Percentiles rank a stretch among this genome's conserved stretches.
phyloP scores from a whole-genome alignment of 2,888 invertebrate genomes.

The Balanococcus diminutus region DNA sequence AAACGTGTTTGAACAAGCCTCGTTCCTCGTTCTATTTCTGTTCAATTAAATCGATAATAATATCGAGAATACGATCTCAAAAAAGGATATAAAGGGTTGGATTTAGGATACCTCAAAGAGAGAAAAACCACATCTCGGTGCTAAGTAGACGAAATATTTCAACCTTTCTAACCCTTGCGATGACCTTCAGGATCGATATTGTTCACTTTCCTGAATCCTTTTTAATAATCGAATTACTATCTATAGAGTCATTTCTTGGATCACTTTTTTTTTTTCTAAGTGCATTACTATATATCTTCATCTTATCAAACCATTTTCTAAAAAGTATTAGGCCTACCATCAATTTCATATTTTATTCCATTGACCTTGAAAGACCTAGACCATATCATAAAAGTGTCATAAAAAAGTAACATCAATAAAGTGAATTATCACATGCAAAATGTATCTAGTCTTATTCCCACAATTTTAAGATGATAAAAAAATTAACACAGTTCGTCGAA shows the following conservation, averaged over 20 bases:
- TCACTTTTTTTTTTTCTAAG: background rate
- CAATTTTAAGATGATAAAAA: background rate
- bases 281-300: no score
- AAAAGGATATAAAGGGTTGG: background rate
- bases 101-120: background rate
- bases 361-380: background rate
- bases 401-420: no score
- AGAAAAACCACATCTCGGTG: no score
- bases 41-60: background rate
- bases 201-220: background rate
- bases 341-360: no score
- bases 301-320: background rate
- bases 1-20: conserved; percentile 22
- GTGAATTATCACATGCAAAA: background rate
- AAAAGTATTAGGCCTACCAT: background rate
- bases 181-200: no score
- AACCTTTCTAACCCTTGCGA: no score
- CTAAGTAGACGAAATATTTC: no score
- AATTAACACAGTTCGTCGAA: background rate
- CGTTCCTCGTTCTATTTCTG: background rate
- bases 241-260: background rate
- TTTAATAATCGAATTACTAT: background rate
- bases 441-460: background rate
- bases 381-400: no score
- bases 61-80: background rate